These are phyloP conservation scores for Boleophthalmus pectinirostris DNA, from an alignment of 2,113 vertebrate species.

Conservation along the genomic window DNA sequence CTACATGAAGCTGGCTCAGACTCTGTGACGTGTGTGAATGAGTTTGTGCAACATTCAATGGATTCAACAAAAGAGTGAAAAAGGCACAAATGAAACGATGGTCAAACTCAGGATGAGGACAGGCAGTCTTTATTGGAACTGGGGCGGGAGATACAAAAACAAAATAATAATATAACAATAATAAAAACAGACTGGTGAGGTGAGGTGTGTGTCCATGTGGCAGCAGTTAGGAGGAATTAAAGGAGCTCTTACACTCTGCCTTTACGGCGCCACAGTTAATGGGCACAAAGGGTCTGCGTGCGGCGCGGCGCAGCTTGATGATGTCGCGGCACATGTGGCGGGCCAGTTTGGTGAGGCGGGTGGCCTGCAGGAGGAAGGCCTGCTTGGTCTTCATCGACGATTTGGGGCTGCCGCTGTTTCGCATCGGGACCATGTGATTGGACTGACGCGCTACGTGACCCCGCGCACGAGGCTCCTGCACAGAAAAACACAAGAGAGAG, in stretches of 20 bases:
- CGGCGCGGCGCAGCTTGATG: slow-evolving; percentile 94
- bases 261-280: slow-evolving; percentile 99
- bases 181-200: slow-evolving; percentile 74
- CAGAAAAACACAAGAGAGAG: not conserved
- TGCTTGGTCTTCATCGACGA: slow-evolving; percentile 96
- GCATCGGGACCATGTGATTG: slow-evolving; percentile 89
- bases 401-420: slow-evolving; percentile 93
- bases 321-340: slow-evolving; percentile 97
- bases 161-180: slow-evolving; percentile 79
- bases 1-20: slow-evolving; percentile 58
- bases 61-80: slow-evolving; percentile 27
- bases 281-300: slow-evolving; percentile 96
- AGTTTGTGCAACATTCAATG: slow-evolving; percentile 24
- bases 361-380: slow-evolving; percentile 94
- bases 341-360: slow-evolving; percentile 95
- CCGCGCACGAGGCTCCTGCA: slow-evolving; percentile 85
- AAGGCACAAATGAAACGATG: slow-evolving; percentile 75
- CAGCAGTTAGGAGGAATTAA: slow-evolving; percentile 96
- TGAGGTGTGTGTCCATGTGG: slow-evolving; percentile 62
- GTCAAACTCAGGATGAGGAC: slow-evolving; percentile 81
- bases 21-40: slow-evolving; percentile 19
- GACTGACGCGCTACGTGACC: slow-evolving; percentile 88
- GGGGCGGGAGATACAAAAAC: slow-evolving; percentile 77
- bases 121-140: slow-evolving; percentile 85
- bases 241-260: slow-evolving; percentile 99